Evolutionary conservation across 2,888 invertebrate species (phyloP).

Genomic region (Meiosimyza platycephala): DNA sequence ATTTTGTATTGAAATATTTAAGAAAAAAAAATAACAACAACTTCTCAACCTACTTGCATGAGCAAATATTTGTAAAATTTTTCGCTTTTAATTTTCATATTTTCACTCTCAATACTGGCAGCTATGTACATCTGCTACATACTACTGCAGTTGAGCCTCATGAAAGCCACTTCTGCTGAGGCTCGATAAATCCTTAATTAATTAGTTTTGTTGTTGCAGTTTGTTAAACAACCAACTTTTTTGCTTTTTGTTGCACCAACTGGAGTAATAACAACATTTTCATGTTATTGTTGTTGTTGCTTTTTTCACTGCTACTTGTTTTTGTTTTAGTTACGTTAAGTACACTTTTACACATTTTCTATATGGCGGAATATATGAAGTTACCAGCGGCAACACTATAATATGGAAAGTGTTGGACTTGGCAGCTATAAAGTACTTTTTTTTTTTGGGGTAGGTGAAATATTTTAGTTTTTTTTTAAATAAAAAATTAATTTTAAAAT

Average conservation of each 20-base stretch:
- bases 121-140: not conserved
- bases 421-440: no score
- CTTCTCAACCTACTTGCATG: no score
- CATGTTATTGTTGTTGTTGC: no score
- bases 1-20: no score
- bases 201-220: constrained; percentile 26
- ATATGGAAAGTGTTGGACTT: no score
- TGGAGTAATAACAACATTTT: not conserved
- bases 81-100: not conserved
- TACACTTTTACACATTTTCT: not conserved
- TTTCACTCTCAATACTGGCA: not conserved
- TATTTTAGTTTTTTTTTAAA: no score
- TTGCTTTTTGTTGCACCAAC: no score
- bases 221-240: constrained; percentile 17
- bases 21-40: no score
- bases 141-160: not conserved
- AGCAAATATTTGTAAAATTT: not conserved
- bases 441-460: no score
- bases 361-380: no score
- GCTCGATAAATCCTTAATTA: constrained; percentile 30
- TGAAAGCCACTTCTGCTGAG: constrained; percentile 17
- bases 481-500: no score
- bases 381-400: no score
- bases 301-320: not conserved
- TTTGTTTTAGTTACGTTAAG: not conserved